Conservation (phyloP, 2,888 invertebrate genomes). For the Cotesia congregata region DNA sequence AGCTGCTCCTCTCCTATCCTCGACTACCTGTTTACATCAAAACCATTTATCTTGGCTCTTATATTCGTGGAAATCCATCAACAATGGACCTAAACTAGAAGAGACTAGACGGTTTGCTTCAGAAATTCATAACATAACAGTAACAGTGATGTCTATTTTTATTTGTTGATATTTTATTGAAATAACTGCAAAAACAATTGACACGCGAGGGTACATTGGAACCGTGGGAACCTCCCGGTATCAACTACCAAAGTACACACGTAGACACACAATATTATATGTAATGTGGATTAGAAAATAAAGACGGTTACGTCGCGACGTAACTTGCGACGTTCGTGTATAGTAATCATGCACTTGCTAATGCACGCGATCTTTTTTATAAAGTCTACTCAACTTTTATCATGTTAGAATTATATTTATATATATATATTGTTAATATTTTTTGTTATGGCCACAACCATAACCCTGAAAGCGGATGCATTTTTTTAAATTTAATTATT, state of each 20-base stretch:
- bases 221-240: constrained; percentile 34
- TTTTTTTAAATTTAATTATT: background rate
- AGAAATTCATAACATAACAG: too few relatives aligned
- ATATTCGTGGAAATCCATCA: background rate
- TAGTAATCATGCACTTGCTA: constrained; percentile 21
- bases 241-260: background rate
- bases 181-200: constrained; percentile 14
- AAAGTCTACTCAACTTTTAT: too few relatives aligned
- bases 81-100: background rate
- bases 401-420: too few relatives aligned
- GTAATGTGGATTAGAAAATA: background rate
- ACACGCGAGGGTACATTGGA: constrained; percentile 4
- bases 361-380: constrained; percentile 23
- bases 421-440: too few relatives aligned
- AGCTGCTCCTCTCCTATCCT: background rate
- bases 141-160: too few relatives aligned
- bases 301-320: constrained; percentile 34
- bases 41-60: background rate
- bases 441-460: too few relatives aligned
- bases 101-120: too few relatives aligned
- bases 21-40: constrained; percentile 27
- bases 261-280: background rate
- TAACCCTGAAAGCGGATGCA: too few relatives aligned
- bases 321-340: constrained; percentile 24
- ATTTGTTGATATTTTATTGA: too few relatives aligned